Base-by-base conservation (phyloP, 2,797 vertebrate genomes). In the Echeneis naucrates region DNA sequence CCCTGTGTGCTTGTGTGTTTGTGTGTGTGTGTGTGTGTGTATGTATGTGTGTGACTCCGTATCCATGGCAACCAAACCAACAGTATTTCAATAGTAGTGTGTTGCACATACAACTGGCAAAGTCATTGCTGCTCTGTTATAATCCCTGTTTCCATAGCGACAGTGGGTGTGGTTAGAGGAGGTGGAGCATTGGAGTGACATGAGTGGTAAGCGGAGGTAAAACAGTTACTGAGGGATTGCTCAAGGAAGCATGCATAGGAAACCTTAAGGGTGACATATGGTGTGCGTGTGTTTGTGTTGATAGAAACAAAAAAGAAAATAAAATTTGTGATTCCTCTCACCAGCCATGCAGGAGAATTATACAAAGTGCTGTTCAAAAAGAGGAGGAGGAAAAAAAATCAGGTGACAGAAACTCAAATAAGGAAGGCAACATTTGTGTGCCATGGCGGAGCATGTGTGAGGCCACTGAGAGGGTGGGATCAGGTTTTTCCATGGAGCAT, bases 401-500 rank as follows among this genome's bases (percentile, higher is more conserved):
- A 55, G 51, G 44, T 85, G 52, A 70, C 75, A 55, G 72, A 76
- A 77, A 90, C 75, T 80, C 32, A 73, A 81, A 85, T 57, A 21
- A 66, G 78, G 59, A 86, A 81, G 68, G 67, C 64, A 65, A 30
- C 32, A 44, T 81, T 73, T 82, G 87, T 76, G 88, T 90, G 77
- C 70, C 69, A 35, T 60, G 67, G 68, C 80, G 19, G 82, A 77
- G 74, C 70, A 56, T 84, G 89, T 76, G 4, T 55, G n/a, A 16
- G 27, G 68, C 89, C 85, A 79, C 73, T 2, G 59, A 71, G 72
- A 66, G 69, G 86, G 86, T 67, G 77, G 72, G 45, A 88, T 53
- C 86, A 88, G 57, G n/a, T 83, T 91, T 91, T 91, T 91, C 90
- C 89, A 89, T 81, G 80, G 85, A 87, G 78, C 52, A 72, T 56